These are phyloP conservation scores for Drosophila rubida DNA, from an alignment of 2,888 invertebrate species.

Conservation along the genomic window DNA sequence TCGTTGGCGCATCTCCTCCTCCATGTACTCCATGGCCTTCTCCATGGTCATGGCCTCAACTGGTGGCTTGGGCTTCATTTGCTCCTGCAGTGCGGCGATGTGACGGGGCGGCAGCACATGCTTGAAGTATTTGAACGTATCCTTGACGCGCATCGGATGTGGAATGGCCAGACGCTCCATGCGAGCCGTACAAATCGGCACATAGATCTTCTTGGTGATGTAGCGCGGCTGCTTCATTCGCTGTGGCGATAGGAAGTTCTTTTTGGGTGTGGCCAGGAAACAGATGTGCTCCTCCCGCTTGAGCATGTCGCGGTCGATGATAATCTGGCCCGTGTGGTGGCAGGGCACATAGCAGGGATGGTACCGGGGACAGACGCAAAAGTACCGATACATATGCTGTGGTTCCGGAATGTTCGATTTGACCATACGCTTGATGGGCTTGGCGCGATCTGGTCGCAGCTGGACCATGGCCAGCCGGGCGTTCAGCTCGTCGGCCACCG, in stretches of 20 bases:
- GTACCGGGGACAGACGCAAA: slow-evolving; percentile 76
- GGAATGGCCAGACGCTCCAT: slow-evolving; percentile 80
- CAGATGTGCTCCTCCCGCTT: slow-evolving; percentile 82
- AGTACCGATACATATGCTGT: slow-evolving; percentile 69
- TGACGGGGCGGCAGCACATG: slow-evolving; percentile 67
- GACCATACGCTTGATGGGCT: slow-evolving; percentile 70
- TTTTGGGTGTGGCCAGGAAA: slow-evolving; percentile 81
- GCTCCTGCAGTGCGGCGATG: slow-evolving; percentile 62
- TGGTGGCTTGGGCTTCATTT: slow-evolving; percentile 66
- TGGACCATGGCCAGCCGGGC: slow-evolving; percentile 70
- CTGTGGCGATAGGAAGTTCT: slow-evolving; percentile 57
- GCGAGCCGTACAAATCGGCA: slow-evolving; percentile 82
- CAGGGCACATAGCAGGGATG: slow-evolving; percentile 75
- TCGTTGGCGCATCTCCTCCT: slow-evolving; percentile 80
- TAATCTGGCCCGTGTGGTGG: slow-evolving; percentile 80
- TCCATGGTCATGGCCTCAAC: slow-evolving; percentile 71
- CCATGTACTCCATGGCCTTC: slow-evolving; percentile 78
- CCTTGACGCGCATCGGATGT: slow-evolving; percentile 63
- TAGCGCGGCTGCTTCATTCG: slow-evolving; percentile 52
- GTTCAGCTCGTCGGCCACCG: slow-evolving; percentile 79
- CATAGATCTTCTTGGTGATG: slow-evolving; percentile 64
- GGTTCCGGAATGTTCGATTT: slow-evolving; percentile 47
- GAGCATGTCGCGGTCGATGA: slow-evolving; percentile 82
- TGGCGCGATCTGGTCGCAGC: slow-evolving; percentile 70
- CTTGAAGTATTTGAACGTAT: slow-evolving; percentile 68